Conservation (phyloP, 1,140 invertebrate species). For the Cydia splendana region DNA sequence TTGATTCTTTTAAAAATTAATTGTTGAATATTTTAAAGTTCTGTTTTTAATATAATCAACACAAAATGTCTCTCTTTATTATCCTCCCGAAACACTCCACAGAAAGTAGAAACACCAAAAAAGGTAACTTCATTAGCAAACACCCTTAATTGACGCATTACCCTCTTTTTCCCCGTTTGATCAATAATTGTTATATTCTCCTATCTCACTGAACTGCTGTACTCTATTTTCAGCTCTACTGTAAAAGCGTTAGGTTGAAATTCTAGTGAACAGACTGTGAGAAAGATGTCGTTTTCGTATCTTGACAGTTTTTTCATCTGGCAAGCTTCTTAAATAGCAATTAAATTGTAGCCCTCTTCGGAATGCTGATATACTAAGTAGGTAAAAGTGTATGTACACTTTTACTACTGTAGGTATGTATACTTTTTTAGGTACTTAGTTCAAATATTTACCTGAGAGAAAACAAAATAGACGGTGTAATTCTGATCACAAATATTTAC, state of each 20-base stretch:
- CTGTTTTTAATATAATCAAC: no score
- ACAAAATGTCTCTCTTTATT: no score
- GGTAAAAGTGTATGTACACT: no score
- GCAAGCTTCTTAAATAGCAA: neutral
- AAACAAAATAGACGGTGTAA: no score
- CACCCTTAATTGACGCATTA: neutral
- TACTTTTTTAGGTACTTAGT: no score
- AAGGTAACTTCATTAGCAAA: conserved; percentile 1
- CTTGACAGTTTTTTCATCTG: neutral
- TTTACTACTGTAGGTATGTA: no score
- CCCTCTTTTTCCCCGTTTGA: neutral
- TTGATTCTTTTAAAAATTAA: no score
- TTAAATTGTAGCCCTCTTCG: neutral
- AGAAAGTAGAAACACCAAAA: no score
- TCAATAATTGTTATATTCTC: neutral
- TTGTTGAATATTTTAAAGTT: no score
- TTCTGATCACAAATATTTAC: no score
- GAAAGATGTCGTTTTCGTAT: neutral
- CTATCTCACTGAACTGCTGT: neutral
- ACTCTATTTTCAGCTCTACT: neutral
- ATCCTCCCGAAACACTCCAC: no score
- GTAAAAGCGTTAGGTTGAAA: neutral
- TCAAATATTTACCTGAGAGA: no score
- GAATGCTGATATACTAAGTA: neutral
- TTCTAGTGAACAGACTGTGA: neutral